Evolutionary conservation across 2,797 vertebrate genomes (phyloP), one percentile per base, ranked within the genome.

Genomic region (Cuculus canorus): DNA sequence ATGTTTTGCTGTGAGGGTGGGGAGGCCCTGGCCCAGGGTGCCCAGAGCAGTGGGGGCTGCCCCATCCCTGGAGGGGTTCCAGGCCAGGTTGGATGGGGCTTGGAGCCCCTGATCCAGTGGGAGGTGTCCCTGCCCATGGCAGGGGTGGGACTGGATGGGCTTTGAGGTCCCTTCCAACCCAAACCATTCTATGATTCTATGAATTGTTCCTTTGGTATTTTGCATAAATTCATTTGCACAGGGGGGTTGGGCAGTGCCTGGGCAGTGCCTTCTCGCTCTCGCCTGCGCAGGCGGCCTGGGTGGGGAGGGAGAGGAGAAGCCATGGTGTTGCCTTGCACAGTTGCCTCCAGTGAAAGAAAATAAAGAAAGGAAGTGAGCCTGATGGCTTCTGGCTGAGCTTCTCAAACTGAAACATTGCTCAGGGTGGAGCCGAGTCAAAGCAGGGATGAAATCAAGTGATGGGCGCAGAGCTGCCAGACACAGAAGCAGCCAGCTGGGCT

Each of bases 331-430:
- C 64, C 48, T 75, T 75, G 76, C 56, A 32, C 60, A 35, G 32
- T 50, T 52, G 50, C 41, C 33, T 32, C 47, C 79, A 66, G 47
- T 35, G 30, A 45, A 77, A 30, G 57, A 2, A 14, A 11, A 32
- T 25, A 1, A 4, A 22, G 39, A 24, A 45, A 37, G 47, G 27
- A 45, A 63, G 52, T n/a, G 86, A 22, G 53, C 13, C 70, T 17
- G 81, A 41, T 17, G 59, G 45, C 54, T 83, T 45, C 50, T 61
- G 88, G 72, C 56, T 47, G 71, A 33, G 39, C 35, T 23, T 27
- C 35, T 13, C 66, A 32, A 1, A 21, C 35, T 48, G 0, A 33
- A 18, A 2, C 0, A 2, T 28, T 35, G 69, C 65, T 28, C 30
- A 7, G 61, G 45, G 35, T 33, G 75, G 30, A 73, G 52, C 64